Evolutionary conservation across 2,797 vertebrate genomes (phyloP).

Genomic region (Eulemur mongoz): DNA sequence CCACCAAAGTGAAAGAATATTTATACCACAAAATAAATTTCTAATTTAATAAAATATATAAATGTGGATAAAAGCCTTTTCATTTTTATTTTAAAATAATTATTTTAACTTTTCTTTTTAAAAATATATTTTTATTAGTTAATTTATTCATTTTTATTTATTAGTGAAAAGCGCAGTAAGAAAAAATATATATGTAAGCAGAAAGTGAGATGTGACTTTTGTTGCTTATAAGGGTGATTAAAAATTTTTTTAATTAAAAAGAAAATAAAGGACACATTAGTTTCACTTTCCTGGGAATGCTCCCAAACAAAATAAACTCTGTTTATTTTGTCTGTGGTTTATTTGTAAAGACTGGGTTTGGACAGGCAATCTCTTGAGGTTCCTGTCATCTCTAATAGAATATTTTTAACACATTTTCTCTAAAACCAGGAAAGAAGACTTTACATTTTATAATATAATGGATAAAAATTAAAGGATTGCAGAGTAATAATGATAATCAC

Average conservation of each 20-base stretch:
- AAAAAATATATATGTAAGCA: not conserved
- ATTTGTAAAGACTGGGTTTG: not conserved
- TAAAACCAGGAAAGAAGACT: not conserved
- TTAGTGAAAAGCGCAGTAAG: not conserved
- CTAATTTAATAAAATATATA: not conserved
- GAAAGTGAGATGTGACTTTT: not conserved
- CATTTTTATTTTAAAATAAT: slow-evolving; percentile 7
- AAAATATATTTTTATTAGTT: not conserved
- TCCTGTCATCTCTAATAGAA: not conserved
- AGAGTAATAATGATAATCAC: not conserved
- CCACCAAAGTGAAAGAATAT: not conserved
- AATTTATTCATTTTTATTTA: not conserved
- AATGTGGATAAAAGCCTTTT: not conserved
- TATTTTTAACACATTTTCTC: slow-evolving; percentile 30
- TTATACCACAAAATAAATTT: not conserved
- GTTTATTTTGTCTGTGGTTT: not conserved
- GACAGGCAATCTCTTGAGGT: not conserved
- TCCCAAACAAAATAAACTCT: not conserved
- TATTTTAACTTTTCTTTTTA: not conserved
- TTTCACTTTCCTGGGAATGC: not conserved
- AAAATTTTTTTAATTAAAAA: not conserved
- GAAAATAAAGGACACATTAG: not conserved
- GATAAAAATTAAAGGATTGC: not conserved
- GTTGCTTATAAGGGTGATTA: not conserved
- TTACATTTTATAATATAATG: not conserved